Evolutionary conservation across 2,888 invertebrate genomes (phyloP).

Genomic region (Microplitis manilae): DNA sequence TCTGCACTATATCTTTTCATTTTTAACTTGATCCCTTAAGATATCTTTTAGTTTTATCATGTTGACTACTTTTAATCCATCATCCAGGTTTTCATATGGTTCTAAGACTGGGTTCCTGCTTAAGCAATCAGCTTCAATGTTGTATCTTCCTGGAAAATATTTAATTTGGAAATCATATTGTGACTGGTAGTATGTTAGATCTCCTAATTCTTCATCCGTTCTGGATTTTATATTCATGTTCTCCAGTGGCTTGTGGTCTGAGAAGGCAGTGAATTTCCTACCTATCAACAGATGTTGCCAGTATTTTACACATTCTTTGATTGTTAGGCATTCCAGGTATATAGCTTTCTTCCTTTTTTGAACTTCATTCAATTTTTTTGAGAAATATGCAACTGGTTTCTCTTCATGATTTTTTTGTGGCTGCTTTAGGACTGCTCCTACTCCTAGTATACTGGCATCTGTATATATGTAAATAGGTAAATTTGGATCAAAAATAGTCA

Average conservation of each 20-base stretch:
- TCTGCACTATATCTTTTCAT: no score
- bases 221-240: no score
- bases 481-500: constrained; percentile 21
- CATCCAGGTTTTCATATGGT: no score
- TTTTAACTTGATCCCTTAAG: no score
- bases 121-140: no score
- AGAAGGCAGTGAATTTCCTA: constrained; percentile 38
- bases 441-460: constrained; percentile 45
- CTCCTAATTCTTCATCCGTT: no score
- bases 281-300: constrained; percentile 53
- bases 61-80: no score
- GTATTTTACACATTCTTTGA: constrained; percentile 52
- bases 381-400: constrained; percentile 45
- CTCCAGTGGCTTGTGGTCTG: constrained; percentile 8
- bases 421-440: constrained; percentile 50
- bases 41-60: no score
- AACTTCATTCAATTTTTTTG: constrained; percentile 30
- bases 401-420: constrained; percentile 40
- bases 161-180: no score
- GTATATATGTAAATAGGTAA: constrained; percentile 43
- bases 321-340: constrained; percentile 50
- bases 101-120: no score
- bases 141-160: no score
- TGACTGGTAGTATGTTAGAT: no score
- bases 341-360: constrained; percentile 50